Base-by-base conservation (phyloP, 2,113 vertebrate genomes). In the Archilochus colubris region DNA sequence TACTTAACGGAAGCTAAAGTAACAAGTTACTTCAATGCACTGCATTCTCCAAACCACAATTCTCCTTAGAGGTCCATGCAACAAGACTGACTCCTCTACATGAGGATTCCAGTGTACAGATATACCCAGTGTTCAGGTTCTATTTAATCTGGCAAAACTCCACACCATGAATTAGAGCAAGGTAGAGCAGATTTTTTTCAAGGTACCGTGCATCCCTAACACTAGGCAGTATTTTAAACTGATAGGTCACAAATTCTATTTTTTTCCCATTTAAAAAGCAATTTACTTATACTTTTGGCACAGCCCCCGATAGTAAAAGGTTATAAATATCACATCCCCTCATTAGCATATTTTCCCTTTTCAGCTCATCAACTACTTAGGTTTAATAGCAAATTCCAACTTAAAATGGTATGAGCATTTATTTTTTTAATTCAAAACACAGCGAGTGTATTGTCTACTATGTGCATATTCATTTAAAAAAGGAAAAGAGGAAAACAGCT, bases 81-180 rank as follows among this genome's bases (percentile, higher is more conserved):
- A 69, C 75, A 55, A 77, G 61, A 70, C 31, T 64, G 69, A 81
- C 64, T 88, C 70, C 55, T 94, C 86, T 88, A 5, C 61, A 40
- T 40, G 70, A 91, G 89, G 90, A 44, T 44, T 82, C 72, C 82
- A 93, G 76, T 92, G 88, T 36, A 93, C 76, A 78, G 73, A 54
- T 59, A 89, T 13, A 90, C 74, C 33, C 76, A 83, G 48, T 44
- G 69, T 40, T 81, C 43, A 62, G 72, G 51, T 70, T 84, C 59
- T 70, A 67, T 57, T 93, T 59, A 25, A 95, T 46, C 80, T 78
- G 94, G 95, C 62, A 94, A 58, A 96, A 92, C 79, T 95, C 94
- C 57, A 76, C 93, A 95, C 75, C 58, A 31, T 51, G 88, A 95
- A 91, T 92, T 95, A 85, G 67, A 96, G 86, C 64, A 96, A 96